Evolutionary conservation across 2,797 vertebrate genomes (phyloP).

Genomic region (Gallinago nigripennis): DNA sequence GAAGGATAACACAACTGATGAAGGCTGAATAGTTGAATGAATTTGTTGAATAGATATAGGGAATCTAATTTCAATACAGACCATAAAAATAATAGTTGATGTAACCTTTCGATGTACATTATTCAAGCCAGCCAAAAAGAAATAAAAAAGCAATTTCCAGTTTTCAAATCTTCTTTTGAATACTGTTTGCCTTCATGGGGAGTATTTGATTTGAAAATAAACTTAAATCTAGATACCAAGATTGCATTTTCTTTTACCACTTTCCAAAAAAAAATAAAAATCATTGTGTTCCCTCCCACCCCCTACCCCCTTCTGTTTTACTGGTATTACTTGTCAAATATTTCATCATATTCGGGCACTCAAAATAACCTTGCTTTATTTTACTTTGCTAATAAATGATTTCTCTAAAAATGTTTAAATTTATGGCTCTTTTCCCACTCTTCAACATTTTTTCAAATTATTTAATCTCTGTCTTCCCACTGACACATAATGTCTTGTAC

Average conservation of each 20-base stretch:
- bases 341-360: neutral
- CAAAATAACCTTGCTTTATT: neutral
- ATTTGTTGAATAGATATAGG: neutral
- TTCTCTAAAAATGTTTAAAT: neutral
- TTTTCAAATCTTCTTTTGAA: neutral
- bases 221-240: neutral
- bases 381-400: neutral
- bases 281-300: neutral
- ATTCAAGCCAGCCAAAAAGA: neutral
- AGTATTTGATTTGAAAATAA: slow-evolving; percentile 30
- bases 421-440: neutral
- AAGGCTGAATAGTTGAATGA: slow-evolving; percentile 10
- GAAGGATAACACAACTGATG: neutral
- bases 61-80: slow-evolving; percentile 16
- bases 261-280: neutral
- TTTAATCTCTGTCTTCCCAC: neutral
- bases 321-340: neutral
- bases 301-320: neutral
- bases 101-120: neutral
- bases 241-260: neutral
- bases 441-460: neutral
- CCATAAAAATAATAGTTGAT: slow-evolving; percentile 6
- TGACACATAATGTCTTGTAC: neutral
- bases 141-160: neutral
- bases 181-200: neutral